phyloP scores from a whole-genome alignment of 2,113 vertebrate genomes.

The Podilymbus podiceps region DNA sequence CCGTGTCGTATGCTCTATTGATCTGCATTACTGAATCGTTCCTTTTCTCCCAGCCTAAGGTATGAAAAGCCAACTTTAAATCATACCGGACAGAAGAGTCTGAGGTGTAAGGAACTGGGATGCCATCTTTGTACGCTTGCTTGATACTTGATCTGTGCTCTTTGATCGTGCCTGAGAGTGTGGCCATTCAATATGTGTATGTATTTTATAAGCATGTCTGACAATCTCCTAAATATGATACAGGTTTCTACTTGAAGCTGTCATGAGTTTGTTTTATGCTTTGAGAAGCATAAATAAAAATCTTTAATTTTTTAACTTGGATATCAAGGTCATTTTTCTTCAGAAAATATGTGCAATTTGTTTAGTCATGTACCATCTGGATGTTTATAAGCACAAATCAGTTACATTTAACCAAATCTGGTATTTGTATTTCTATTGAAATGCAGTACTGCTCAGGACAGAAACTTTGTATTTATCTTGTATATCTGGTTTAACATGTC shows the following conservation, averaged over 20 bases:
- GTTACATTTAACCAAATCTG: constrained; percentile 55
- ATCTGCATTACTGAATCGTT: not conserved
- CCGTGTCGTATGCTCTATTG: not conserved
- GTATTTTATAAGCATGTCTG: not conserved
- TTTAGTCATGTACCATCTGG: constrained; percentile 70
- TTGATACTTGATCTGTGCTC: not conserved
- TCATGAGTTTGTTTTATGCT: constrained; percentile 32
- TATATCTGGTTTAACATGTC: constrained; percentile 9
- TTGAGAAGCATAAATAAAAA: constrained; percentile 51
- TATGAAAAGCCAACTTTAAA: not conserved
- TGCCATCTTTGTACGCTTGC: not conserved
- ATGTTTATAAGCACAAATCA: constrained; percentile 64
- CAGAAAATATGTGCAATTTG: constrained; percentile 67
- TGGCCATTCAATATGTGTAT: not conserved
- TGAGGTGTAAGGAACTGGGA: not conserved
- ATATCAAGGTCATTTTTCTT: constrained; percentile 66
- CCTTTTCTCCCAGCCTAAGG: not conserved
- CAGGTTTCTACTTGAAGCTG: constrained; percentile 19
- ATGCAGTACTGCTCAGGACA: not conserved
- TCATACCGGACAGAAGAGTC: not conserved
- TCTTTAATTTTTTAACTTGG: constrained; percentile 45
- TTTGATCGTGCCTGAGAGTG: not conserved
- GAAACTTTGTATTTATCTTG: not conserved
- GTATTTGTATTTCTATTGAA: constrained; percentile 50
- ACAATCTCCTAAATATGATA: not conserved